phyloP scores from a whole-genome alignment of 2,888 invertebrate genomes.

The Trichacis sp. region DNA sequence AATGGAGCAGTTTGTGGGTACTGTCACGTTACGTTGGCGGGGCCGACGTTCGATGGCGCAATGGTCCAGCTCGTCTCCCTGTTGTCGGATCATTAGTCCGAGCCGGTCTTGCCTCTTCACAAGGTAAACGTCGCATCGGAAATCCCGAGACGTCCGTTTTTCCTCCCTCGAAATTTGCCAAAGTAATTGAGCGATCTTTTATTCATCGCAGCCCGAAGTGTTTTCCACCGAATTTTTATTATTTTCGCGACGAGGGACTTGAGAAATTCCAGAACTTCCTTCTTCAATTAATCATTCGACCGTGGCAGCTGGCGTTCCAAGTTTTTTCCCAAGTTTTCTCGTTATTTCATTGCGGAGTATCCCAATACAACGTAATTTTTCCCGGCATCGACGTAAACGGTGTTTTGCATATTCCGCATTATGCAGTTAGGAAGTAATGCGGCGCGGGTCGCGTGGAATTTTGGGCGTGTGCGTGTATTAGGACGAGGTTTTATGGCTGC shows the following conservation, averaged over 20 bases:
- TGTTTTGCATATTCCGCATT: constrained; percentile 42
- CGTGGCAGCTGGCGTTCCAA: neutral
- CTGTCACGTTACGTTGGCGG: too few species aligned
- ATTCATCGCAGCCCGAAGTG: neutral
- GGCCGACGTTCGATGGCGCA: constrained; percentile 44
- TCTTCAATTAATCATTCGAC: neutral
- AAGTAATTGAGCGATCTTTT: constrained; percentile 1
- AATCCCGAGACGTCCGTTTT: neutral
- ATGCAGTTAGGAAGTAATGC: constrained; percentile 39
- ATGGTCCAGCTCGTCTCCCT: constrained; percentile 12
- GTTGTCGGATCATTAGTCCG: constrained; percentile 11
- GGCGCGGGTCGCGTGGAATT: too few species aligned
- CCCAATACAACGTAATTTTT: constrained; percentile 27
- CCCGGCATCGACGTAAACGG: constrained; percentile 30
- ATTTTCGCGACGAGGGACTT: too few species aligned
- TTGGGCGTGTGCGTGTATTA: too few species aligned
- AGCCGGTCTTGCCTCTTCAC: neutral
- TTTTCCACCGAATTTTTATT: neutral
- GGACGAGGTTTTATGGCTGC: too few species aligned
- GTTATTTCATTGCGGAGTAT: constrained; percentile 19
- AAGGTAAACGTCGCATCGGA: constrained; percentile 7
- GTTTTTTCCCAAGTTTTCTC: neutral
- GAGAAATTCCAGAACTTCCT: neutral
- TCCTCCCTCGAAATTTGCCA: neutral
- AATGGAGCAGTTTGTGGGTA: neutral